phyloP scores from a whole-genome alignment of 2,797 vertebrate genomes.

The Lates japonicus region DNA sequence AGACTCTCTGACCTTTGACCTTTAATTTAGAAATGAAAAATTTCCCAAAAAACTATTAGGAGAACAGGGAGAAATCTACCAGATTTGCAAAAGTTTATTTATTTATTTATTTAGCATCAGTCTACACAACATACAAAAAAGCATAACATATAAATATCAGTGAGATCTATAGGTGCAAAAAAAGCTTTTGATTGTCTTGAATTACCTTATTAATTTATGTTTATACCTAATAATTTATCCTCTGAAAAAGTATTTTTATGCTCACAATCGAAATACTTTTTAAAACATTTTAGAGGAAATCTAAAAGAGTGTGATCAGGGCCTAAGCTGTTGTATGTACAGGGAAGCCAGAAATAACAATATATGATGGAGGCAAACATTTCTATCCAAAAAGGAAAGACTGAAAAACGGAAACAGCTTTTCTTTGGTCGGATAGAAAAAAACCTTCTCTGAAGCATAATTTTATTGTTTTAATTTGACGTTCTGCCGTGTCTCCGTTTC shows the following conservation, averaged over 20 bases:
- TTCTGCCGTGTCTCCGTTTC: conserved; percentile 17
- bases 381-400: neutral
- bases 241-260: neutral
- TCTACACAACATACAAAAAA: too few species aligned
- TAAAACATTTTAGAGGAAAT: neutral
- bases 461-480: conserved; percentile 25
- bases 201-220: too few species aligned
- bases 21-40: neutral
- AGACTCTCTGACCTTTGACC: neutral
- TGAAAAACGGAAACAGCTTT: neutral
- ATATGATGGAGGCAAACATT: neutral
- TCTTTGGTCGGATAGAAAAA: conserved; percentile 13
- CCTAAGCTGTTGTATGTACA: too few species aligned
- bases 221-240: neutral
- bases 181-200: too few species aligned
- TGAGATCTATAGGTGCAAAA: neutral
- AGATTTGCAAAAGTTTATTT: neutral
- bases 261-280: neutral
- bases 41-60: too few species aligned
- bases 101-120: neutral
- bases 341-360: too few species aligned
- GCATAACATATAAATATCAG: too few species aligned
- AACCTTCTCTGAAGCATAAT: neutral
- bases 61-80: neutral
- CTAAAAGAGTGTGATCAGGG: neutral